Conservation (phyloP, 2,113 vertebrate species). For the Perca schrenkii region DNA sequence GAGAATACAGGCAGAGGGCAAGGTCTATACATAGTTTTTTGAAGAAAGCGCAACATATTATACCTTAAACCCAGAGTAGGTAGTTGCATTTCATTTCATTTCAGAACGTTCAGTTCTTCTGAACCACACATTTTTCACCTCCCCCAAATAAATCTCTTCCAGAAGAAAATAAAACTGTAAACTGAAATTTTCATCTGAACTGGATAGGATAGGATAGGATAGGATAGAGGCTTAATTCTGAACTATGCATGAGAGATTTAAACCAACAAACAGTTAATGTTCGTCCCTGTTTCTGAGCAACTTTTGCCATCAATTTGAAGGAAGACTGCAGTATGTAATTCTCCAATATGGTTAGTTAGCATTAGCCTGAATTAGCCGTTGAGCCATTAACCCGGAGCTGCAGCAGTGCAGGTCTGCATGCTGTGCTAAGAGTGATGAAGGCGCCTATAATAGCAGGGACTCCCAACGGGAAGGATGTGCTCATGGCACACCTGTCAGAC, state of each 20-base stretch:
- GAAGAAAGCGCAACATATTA: too few relatives aligned
- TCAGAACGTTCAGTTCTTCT: constrained; percentile 15
- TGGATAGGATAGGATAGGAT: too few relatives aligned
- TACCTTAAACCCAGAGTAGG: constrained; percentile 24
- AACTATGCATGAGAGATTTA: constrained; percentile 4
- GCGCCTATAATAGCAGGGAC: constrained; percentile 64
- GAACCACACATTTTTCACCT: neutral
- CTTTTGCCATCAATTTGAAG: constrained; percentile 18
- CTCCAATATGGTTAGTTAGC: constrained; percentile 30
- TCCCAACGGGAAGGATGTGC: constrained; percentile 52
- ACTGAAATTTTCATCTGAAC: constrained; percentile 32
- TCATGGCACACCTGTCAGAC: constrained; percentile 75
- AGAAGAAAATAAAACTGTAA: constrained; percentile 27
- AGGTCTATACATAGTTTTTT: too few relatives aligned
- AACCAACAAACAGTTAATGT: constrained; percentile 19
- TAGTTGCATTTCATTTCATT: constrained; percentile 39
- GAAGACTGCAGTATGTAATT: neutral
- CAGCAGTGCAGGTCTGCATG: constrained; percentile 36
- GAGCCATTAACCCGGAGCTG: constrained; percentile 40
- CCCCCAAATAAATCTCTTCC: constrained; percentile 26
- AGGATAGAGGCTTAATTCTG: constrained; percentile 34
- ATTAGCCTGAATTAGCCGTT: constrained; percentile 20
- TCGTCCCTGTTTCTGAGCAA: constrained; percentile 27
- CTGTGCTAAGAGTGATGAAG: constrained; percentile 40
- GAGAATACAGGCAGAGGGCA: too few relatives aligned